Evolutionary conservation across 2,797 vertebrate species (phyloP).

Genomic region (Myoxocephalus aenaeus): DNA sequence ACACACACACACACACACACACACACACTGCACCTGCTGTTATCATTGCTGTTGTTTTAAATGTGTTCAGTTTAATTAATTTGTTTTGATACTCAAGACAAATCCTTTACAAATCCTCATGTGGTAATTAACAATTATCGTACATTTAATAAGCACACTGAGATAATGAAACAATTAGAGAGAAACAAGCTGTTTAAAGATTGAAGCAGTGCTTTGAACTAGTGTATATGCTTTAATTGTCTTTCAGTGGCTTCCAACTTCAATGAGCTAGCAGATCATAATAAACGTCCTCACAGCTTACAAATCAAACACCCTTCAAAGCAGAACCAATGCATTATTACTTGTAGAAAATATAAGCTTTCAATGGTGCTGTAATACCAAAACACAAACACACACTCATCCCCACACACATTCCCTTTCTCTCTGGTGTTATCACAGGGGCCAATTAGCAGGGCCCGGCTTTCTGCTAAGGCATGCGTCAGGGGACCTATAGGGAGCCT

Average conservation of each 20-base stretch:
- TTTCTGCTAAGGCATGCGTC: slow-evolving; percentile 79
- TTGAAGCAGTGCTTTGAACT: slow-evolving; percentile 77
- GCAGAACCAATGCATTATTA: slow-evolving; percentile 73
- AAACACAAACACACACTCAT: slow-evolving; percentile 58
- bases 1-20: slow-evolving; percentile 38
- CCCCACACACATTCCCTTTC: slow-evolving; percentile 40
- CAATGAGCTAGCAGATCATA: slow-evolving; percentile 64
- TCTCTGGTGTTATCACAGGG: slow-evolving; percentile 79
- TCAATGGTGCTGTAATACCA: slow-evolving; percentile 29
- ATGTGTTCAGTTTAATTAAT: slow-evolving; percentile 81
- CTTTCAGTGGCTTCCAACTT: slow-evolving; percentile 68
- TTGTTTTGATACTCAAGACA: slow-evolving; percentile 84
- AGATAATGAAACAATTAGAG: slow-evolving; percentile 84
- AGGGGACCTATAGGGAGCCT: slow-evolving; percentile 79
- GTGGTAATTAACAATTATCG: slow-evolving; percentile 83
- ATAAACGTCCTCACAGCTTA: slow-evolving; percentile 68
- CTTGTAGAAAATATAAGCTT: slow-evolving; percentile 63
- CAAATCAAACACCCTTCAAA: slow-evolving; percentile 77
- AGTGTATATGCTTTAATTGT: slow-evolving; percentile 70
- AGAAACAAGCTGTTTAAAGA: slow-evolving; percentile 79
- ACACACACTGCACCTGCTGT: slow-evolving; percentile 71
- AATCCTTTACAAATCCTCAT: slow-evolving; percentile 81
- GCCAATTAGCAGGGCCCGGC: slow-evolving; percentile 82
- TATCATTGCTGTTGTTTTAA: slow-evolving; percentile 77
- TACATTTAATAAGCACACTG: slow-evolving; percentile 83